Conservation (phyloP, 2,888 invertebrate species). For the Lasioglossum vierecki region DNA sequence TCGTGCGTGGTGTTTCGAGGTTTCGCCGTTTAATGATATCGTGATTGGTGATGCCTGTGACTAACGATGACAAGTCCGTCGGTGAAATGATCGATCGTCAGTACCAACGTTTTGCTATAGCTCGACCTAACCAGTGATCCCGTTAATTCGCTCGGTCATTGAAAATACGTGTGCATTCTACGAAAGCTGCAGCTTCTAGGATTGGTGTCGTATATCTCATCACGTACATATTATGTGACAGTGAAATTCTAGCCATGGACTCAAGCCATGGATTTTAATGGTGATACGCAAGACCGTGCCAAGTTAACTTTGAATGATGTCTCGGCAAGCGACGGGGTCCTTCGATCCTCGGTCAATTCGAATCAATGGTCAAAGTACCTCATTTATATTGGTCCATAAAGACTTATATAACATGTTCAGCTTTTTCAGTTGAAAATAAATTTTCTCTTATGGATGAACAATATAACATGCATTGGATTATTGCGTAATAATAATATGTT, state of each 20-base stretch:
- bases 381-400: too few species aligned
- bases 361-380: background rate
- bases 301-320: constrained; percentile 67
- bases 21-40: constrained; percentile 26
- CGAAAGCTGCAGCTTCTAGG: constrained; percentile 78
- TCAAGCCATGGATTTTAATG: constrained; percentile 83
- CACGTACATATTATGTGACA: constrained; percentile 69
- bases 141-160: constrained; percentile 49
- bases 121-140: constrained; percentile 54
- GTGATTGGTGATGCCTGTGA: constrained; percentile 7
- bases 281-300: constrained; percentile 77
- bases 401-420: too few species aligned
- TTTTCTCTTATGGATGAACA: too few species aligned
- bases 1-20: constrained; percentile 34
- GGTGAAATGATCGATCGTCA: constrained; percentile 40
- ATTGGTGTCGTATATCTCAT: constrained; percentile 68
- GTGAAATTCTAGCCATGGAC: constrained; percentile 81
- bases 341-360: constrained; percentile 31
- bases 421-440: too few species aligned
- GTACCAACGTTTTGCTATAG: constrained; percentile 40
- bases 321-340: constrained; percentile 71
- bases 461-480: too few species aligned
- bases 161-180: constrained; percentile 79
- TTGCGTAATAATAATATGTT: too few species aligned
- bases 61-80: constrained; percentile 25